Base-by-base conservation (phyloP, 2,113 vertebrate species). In the Lates calcarifer region DNA sequence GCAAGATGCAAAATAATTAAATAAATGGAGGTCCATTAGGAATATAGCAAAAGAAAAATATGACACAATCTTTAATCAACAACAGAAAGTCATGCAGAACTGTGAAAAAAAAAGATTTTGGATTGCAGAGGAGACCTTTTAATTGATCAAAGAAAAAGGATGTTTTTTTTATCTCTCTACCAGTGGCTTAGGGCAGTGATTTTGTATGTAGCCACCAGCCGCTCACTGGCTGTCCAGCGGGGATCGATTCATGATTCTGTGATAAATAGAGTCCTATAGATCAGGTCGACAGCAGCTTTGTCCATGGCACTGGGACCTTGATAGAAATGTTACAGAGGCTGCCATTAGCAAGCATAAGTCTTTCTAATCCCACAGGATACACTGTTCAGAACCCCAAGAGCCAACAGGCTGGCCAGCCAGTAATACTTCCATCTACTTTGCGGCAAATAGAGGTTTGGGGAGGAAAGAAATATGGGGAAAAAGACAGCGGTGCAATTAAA, bases 221-320 rank as follows among this genome's bases (percentile, higher is more conserved):
- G 12, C 65, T 74, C 2, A 2, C 47, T 51, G 71, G 55, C 83
- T 58, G 43, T 84, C 70, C 73, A 51, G 53, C 2, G 0, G 37
- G 49, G 4, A 91, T 91, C 84, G 71, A 90, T 89, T 75, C 55
- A 57, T 35, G 74, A 77, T 81, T 77, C 58, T 24, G 74, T 89
- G 86, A 92, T 90, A 72, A 87, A 92, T 51, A 63, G 70, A 86
- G 82, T 73, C 65, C 66, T 58, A 79, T 85, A 89, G 82, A 88
- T 91, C 79, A 84, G 60, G 72, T 17, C 24, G 79, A 88, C 80
- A 79, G 77, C 85, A 84, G 84, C 69, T 76, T 78, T 81, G 79
- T 84, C 49, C 4, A 1, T 33, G 37, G 77, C 77, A 84, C 71
- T 39, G 68, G 62, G 43, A 45, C 85, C 85, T 84, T 85, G 84